Conservation (phyloP, 1,140 invertebrate genomes). For the Drosophila carrolli region DNA sequence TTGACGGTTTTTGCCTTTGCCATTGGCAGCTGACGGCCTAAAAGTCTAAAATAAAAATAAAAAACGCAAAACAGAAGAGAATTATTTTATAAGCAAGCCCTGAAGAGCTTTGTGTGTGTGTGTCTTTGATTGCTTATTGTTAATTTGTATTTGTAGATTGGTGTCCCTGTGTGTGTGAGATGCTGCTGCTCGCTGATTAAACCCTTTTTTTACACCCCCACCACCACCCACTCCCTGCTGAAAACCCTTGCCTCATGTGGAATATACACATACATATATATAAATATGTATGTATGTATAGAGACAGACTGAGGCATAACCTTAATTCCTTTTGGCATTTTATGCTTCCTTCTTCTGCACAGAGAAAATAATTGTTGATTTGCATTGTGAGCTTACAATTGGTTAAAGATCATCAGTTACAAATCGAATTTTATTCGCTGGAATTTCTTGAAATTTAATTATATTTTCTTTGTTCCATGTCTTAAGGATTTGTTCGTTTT, state of each 20-base stretch:
- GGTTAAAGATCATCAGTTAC: too few species aligned
- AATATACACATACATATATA: slow-evolving; percentile 19
- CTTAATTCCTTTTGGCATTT: slow-evolving; percentile 81
- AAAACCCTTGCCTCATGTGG: slow-evolving; percentile 37
- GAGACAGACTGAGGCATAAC: slow-evolving; percentile 30
- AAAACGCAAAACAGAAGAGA: slow-evolving; percentile 16
- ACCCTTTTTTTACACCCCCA: slow-evolving; percentile 71
- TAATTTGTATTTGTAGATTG: slow-evolving; percentile 82
- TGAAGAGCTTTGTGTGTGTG: slow-evolving; percentile 39
- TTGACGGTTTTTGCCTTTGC: slow-evolving; percentile 73
- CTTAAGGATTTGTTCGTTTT: too few species aligned
- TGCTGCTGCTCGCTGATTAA: slow-evolving; percentile 72
- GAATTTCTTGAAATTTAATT: too few species aligned
- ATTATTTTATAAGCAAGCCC: slow-evolving; percentile 39
- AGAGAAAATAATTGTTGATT: neutral
- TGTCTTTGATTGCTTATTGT: slow-evolving; percentile 83
- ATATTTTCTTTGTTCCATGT: too few species aligned
- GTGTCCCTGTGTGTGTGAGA: slow-evolving; percentile 46
- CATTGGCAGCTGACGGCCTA: slow-evolving; percentile 78
- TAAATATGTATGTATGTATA: slow-evolving; percentile 5
- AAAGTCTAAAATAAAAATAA: slow-evolving; percentile 49
- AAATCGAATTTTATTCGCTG: too few species aligned
- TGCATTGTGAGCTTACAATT: too few species aligned
- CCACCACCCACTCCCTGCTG: neutral
- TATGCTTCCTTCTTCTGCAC: slow-evolving; percentile 54